Base-by-base conservation (phyloP, 30 jellyfish, hydroid and myxozoan species). In the Mastigias papua region DNA sequence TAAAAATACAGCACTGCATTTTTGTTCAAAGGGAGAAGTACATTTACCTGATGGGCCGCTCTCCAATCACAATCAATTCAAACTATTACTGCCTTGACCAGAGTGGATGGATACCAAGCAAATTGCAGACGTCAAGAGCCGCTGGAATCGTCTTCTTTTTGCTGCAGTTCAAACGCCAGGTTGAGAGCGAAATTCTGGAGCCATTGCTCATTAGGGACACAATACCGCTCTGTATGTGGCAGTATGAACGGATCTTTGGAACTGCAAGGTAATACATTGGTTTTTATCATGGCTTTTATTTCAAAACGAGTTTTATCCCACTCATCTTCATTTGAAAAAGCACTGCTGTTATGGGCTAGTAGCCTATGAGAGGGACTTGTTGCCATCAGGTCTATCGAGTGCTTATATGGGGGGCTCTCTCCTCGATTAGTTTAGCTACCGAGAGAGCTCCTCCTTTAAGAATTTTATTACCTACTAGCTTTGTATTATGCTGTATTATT, bases 221-320 rank as follows among this genome's bases (percentile, higher is more conserved):
- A 13, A 94, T 94, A 0, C 99, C 99, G 2, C 82, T 94, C 85
- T 94, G 99, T 68, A 94, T 94, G 99, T 83, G 91, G 92, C 99
- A 94, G 70, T 94, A 94, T 75, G 96, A 84, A 54, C 63, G 99
- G 34, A 76, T 84, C 76, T 94, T 94, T 84, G 97, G 97, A 73
- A 89, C 99, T 8, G 66, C 97, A 61, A 94, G 99, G 99, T 94
- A 69, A n/a, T 50, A 22, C 16, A 16, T 46, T 46, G 16, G 8
- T 8, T n/a, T n/a, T n/a, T n/a, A n/a, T n/a, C n/a, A n/a, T n/a
- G n/a, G n/a, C n/a, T n/a, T n/a, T n/a, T n/a, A n/a, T n/a, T n/a
- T n/a, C n/a, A n/a, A n/a, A n/a, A n/a, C n/a, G n/a, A n/a, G n/a
- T n/a, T 37, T 11, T 11, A 3, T 37, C 11, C 54, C 54, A 3